Percentiles rank a stretch among this genome's conserved stretches.
Conservation (phyloP, 2,113 vertebrate genomes). For the Dasyornis broadbenti region DNA sequence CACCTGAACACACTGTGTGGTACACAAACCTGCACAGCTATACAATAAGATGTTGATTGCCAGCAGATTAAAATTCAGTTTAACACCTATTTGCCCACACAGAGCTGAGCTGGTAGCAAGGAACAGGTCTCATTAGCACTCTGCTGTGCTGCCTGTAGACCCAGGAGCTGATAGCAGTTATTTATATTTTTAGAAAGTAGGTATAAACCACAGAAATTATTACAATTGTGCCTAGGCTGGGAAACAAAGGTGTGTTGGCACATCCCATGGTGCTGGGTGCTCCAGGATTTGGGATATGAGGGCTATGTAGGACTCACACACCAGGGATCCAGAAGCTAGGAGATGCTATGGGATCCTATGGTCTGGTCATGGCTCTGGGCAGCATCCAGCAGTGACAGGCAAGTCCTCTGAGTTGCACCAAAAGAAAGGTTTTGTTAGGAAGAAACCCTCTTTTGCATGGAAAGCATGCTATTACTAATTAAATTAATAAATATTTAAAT, state of each 20-base stretch:
- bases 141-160: background rate
- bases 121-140: background rate
- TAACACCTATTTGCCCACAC: background rate
- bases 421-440: background rate
- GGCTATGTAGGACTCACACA: accelerated
- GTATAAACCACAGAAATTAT: background rate
- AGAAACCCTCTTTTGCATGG: background rate
- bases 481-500: background rate
- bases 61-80: background rate
- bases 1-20: background rate
- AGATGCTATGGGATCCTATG: background rate
- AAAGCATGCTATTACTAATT: background rate
- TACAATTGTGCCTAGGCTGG: background rate
- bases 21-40: background rate
- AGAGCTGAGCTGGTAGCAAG: background rate
- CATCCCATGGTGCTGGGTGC: background rate
- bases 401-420: background rate
- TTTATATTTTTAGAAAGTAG: background rate
- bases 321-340: background rate
- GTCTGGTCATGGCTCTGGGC: background rate
- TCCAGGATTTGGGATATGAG: background rate
- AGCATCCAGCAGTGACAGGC: background rate
- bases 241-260: background rate
- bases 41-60: background rate
- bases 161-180: background rate